Evolutionary conservation across 2,888 invertebrate genomes (phyloP), one percentile per base, ranked within the genome.

Genomic region (Clanis bilineata): DNA sequence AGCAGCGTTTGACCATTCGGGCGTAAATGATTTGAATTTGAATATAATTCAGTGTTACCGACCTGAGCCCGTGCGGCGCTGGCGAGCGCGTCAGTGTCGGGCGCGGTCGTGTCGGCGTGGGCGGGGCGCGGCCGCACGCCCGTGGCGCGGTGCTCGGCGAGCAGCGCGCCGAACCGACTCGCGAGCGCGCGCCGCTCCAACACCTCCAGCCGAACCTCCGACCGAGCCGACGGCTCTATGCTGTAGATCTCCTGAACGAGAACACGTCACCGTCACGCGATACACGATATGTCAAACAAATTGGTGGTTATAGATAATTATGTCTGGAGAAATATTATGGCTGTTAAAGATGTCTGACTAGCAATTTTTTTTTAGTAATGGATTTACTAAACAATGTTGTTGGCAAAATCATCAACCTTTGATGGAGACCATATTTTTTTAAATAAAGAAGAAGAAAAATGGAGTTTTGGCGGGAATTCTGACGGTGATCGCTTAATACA

Each of bases 221-320:
- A n/a, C n/a, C n/a, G n/a, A n/a, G n/a, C n/a, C n/a, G n/a, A n/a
- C 0, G 85, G 85, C 57, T 90, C 90, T 44, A 92, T 73, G 56
- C 86, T 80, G 74, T 88, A 92, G 57, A 92, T 82, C 61, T 92
- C 92, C 92, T 92, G 65, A 36, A 28, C 1, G 18, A 15, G 1
- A 18, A 18, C 15, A 36, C 3, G 12, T 36, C 9, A 36, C 7
- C 32, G n/a, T 32, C 36, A 36, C 12, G 12, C 36, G 36, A n/a
- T n/a, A n/a, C n/a, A n/a, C n/a, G n/a, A n/a, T 36, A 10, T 36
- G 5, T 36, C 9, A 2, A 36, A 36, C 9, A 2, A 36, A 36
- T 2, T 36, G 36, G 36, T 25, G 25, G 25, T 25, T 4, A 25
- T 25, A n/a, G 25, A 3, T 25, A 25, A 25, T 25, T 25, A n/a